phyloP scores from a whole-genome alignment of 2,797 vertebrate species.

The Tamandua tetradactyla region DNA sequence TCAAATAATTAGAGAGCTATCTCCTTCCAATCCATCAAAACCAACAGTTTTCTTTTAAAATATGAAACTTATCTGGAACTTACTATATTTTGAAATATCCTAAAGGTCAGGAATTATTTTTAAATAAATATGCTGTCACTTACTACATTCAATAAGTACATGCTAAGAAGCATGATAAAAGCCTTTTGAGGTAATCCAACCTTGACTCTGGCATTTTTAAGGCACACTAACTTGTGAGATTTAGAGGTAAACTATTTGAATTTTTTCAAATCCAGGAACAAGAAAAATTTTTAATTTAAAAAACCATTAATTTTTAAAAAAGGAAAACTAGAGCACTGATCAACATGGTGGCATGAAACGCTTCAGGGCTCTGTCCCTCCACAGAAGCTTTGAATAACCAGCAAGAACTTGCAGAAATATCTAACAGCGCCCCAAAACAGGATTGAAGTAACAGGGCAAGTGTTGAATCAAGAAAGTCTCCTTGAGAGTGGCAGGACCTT shows the following conservation, averaged over 20 bases:
- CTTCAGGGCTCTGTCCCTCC: too few relatives aligned
- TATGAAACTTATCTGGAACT: background rate
- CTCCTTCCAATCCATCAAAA: slow-evolving; percentile 33
- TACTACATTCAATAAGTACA: background rate
- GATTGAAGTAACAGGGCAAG: too few relatives aligned
- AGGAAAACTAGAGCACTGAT: background rate
- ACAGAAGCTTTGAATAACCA: too few relatives aligned
- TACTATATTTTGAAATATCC: background rate
- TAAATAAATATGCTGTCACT: slow-evolving; percentile 2
- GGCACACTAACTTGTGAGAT: background rate
- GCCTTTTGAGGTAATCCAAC: slow-evolving; percentile 3
- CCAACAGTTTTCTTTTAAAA: slow-evolving; percentile 54
- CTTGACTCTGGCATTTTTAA: slow-evolving; percentile 35
- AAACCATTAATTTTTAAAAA: background rate
- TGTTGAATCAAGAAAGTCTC: too few relatives aligned
- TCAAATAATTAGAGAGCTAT: slow-evolving; percentile 13
- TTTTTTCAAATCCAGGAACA: background rate
- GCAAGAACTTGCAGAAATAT: too few relatives aligned
- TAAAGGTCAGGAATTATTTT: slow-evolving; percentile 8
- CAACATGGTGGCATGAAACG: too few relatives aligned
- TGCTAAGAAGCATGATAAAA: background rate
- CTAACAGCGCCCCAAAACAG: too few relatives aligned
- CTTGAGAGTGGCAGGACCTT: too few relatives aligned
- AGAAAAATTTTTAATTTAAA: slow-evolving; percentile 43
- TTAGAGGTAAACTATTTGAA: slow-evolving; percentile 15